These are phyloP conservation scores for Apoda limacodes DNA, from an alignment of 2,888 invertebrate genomes.

Conservation along the genomic window DNA sequence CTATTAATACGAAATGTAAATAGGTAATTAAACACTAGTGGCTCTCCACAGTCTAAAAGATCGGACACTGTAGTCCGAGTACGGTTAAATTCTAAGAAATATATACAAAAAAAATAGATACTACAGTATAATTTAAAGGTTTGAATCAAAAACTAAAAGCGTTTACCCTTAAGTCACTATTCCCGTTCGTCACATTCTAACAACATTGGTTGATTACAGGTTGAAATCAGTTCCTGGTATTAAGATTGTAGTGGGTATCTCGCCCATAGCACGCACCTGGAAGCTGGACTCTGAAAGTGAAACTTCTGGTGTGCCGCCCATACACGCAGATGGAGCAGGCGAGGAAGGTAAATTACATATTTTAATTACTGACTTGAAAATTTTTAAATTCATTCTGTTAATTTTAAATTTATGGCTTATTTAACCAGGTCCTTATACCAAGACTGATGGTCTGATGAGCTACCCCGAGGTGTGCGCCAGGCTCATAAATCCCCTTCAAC, in stretches of 20 bases:
- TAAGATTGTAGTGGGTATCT: conserved; percentile 79
- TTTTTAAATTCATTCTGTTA: too few species aligned
- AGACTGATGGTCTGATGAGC: conserved; percentile 76
- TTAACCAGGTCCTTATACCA: conserved; percentile 75
- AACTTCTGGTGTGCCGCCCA: conserved; percentile 82
- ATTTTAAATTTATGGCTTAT: too few species aligned
- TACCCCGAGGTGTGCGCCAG: conserved; percentile 86
- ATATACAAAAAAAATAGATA: too few species aligned
- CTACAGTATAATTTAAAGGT: not conserved
- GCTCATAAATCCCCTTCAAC: conserved; percentile 75
- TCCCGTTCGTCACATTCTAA: too few species aligned
- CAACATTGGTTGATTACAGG: conserved; percentile 52
- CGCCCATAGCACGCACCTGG: conserved; percentile 83
- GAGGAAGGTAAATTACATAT: too few species aligned
- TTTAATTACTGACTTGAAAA: conserved; percentile 22
- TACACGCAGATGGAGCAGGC: conserved; percentile 77
- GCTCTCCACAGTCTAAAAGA: too few species aligned
- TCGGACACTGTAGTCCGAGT: too few species aligned
- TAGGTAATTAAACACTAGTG: too few species aligned
- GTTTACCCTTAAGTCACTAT: too few species aligned
- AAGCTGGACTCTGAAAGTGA: conserved; percentile 80
- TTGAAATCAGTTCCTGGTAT: conserved; percentile 71
- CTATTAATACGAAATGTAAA: too few species aligned
- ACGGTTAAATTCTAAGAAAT: too few species aligned
- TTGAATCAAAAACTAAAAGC: too few species aligned